Base-by-base conservation (phyloP, 2,888 invertebrate species). In the Epistrophella euchroma region DNA sequence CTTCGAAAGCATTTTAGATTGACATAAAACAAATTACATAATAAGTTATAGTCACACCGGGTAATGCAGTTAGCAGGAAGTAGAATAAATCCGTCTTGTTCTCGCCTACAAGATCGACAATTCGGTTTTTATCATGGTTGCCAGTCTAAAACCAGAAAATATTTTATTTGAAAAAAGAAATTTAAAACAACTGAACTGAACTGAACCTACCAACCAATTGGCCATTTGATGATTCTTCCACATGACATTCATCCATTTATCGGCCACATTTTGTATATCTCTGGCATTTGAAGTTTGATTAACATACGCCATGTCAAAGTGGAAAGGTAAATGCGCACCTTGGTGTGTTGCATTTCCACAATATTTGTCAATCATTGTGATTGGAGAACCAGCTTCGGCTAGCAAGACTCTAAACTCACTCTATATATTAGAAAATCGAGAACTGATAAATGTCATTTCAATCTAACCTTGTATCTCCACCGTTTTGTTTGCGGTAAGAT, bases 121-220 rank as follows among this genome's bases (percentile, higher is more conserved):
- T 5, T 50, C 50, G 22, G 13, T 13, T 22, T 13, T 25, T 62
- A 35, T 62, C 37, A 40, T 62, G 60, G 13, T 62, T 62, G 7
- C 40, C 60, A 15, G 37, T 62, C 60, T 62, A 25, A 22, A 25
- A 15, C 0, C 11, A 15, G 4, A 1, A 55, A 28, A 9, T 0
- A 50, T 50, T 7, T 11, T 7, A 45, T 37, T 9, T 9, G 4
- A 22, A 10, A 32, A 32, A 93, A 95, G 10, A 17, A 55, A 2
- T 10, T 95, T 88, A 6, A 35, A 35, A 35, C 32, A 9, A 35
- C 9, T 50, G 5, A 32, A 0, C 7, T 11, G n/a, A 4, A 25
- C 4, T 25, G 2, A n/a, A 88, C 93, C 91, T 88, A 95, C 95
- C 90, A 95, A 95, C 95, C 95, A 95, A 88, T 95, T 95, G 3